Evolutionary conservation across 2,113 vertebrate species (phyloP).

Genomic region (Ellobius talpinus): DNA sequence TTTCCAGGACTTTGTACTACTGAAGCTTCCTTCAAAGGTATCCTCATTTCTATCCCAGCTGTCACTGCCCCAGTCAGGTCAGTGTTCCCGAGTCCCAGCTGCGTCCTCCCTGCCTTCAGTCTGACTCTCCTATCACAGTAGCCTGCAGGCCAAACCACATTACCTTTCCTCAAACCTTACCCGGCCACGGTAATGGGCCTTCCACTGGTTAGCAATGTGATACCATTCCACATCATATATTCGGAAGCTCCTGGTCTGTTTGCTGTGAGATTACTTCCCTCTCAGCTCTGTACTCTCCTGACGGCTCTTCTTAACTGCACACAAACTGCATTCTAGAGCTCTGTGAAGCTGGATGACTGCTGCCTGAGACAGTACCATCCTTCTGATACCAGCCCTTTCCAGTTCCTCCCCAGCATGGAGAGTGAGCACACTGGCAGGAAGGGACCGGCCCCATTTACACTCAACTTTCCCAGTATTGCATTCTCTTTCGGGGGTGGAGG

Average conservation of each 20-base stretch:
- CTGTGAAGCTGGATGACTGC: neutral
- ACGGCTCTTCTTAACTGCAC: neutral
- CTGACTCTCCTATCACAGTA: neutral
- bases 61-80: neutral
- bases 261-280: neutral
- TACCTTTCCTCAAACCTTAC: neutral
- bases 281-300: neutral
- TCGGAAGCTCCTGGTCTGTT: neutral
- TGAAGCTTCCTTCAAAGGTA: neutral
- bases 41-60: rapidly evolving
- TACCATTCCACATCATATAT: neutral
- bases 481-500: neutral
- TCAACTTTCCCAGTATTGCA: neutral
- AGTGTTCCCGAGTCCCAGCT: neutral
- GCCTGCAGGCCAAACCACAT: neutral
- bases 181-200: neutral
- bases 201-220: neutral
- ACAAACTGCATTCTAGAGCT: neutral
- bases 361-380: neutral
- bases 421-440: neutral
- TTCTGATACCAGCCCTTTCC: neutral
- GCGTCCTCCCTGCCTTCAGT: neutral
- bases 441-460: neutral
- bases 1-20: neutral
- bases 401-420: neutral